Percentiles rank a stretch among this genome's conserved stretches.
Conservation (phyloP, 2,113 vertebrate species). For the Pelvicachromis taeniatus region DNA sequence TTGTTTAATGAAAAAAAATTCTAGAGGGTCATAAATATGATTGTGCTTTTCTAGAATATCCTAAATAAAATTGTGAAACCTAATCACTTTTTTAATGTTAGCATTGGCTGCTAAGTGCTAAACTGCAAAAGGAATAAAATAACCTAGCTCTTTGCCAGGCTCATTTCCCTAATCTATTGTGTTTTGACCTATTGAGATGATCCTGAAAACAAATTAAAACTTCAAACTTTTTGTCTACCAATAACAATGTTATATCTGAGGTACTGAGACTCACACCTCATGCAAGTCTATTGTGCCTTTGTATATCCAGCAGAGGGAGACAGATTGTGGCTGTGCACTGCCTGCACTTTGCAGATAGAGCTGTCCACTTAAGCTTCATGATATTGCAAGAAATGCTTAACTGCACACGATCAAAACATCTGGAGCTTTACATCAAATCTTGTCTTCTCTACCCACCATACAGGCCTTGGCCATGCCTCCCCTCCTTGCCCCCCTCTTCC, state of each 20-base stretch:
- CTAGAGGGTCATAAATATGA: not conserved
- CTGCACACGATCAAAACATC: not conserved
- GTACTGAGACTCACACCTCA: not conserved
- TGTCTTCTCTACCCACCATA: not conserved
- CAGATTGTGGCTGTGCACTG: not conserved
- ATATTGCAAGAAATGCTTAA: not conserved
- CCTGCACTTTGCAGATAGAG: not conserved
- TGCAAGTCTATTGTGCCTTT: not conserved
- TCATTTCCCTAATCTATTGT: not conserved
- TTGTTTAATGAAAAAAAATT: not conserved
- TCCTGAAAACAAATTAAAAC: not conserved
- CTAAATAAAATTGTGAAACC: not conserved
- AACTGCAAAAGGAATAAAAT: not conserved
- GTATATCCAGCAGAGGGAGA: slow-evolving; percentile 20
- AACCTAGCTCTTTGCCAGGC: not conserved
- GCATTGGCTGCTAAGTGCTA: not conserved
- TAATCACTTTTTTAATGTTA: not conserved
- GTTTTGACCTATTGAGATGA: not conserved
- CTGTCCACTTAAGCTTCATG: not conserved
- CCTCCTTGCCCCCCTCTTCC: slow-evolving; percentile 36
- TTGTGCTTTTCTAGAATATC: not conserved
- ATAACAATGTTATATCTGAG: not conserved
- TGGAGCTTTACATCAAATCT: not conserved
- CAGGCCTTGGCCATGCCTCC: slow-evolving; percentile 67
- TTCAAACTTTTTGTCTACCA: not conserved